Evolutionary conservation across 1,140 invertebrate species (phyloP).

Genomic region (Bradynema listronoti): DNA sequence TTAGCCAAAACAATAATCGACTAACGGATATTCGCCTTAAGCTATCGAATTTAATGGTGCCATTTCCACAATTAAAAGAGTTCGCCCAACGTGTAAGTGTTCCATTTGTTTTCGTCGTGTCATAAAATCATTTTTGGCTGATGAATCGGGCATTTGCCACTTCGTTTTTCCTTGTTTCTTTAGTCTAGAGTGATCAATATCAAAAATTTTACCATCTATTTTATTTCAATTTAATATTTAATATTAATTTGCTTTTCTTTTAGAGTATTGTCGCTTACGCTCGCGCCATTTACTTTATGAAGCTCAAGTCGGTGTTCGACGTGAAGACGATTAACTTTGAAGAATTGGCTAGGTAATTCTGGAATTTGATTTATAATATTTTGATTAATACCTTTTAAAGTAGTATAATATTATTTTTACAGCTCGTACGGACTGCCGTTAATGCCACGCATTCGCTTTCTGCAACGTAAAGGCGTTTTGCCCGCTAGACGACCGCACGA

Average conservation of each 20-base stretch:
- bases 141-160: too few relatives aligned
- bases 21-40: slow-evolving; percentile 45
- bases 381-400: neutral
- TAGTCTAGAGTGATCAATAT: too few relatives aligned
- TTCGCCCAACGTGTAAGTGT: slow-evolving; percentile 47
- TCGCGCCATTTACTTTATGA: slow-evolving; percentile 42
- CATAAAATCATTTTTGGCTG: too few relatives aligned
- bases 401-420: slow-evolving; percentile 9
- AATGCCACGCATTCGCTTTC: slow-evolving; percentile 51
- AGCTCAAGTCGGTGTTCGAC: slow-evolving; percentile 51
- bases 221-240: neutral
- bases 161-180: too few relatives aligned
- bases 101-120: slow-evolving; percentile 10
- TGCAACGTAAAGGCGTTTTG: too few relatives aligned
- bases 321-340: slow-evolving; percentile 50
- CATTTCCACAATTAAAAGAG: slow-evolving; percentile 45
- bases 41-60: slow-evolving; percentile 36
- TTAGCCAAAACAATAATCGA: slow-evolving; percentile 39
- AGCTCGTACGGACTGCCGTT: slow-evolving; percentile 51
- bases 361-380: neutral
- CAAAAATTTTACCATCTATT: too few relatives aligned
- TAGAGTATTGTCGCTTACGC: slow-evolving; percentile 51
- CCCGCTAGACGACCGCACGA: too few relatives aligned
- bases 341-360: slow-evolving; percentile 34
- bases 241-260: slow-evolving; percentile 8